A percentile compares a stretch with the other conserved stretches of the same genome.
Evolutionary conservation across 2,113 vertebrate species (phyloP).

Genomic region (Promerops cafer): DNA sequence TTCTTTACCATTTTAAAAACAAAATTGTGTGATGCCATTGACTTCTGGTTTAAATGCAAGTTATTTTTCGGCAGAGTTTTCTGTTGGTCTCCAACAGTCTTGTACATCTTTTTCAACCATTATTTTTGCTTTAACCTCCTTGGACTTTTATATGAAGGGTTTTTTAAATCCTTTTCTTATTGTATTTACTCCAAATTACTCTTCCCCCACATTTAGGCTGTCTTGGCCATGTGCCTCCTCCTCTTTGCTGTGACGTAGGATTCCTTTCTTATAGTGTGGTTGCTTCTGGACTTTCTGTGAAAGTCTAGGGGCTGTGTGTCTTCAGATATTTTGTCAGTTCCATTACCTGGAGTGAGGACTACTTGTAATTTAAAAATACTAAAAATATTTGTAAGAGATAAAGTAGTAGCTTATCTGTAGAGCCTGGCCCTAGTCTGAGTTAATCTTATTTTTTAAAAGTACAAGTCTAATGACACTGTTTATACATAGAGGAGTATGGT

Average conservation of each 20-base stretch:
- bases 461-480: slow-evolving; percentile 64
- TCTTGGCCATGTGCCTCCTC: slow-evolving; percentile 41
- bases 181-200: slow-evolving; percentile 49
- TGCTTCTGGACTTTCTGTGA: slow-evolving; percentile 91
- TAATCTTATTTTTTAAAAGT: slow-evolving; percentile 67
- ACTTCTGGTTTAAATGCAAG: slow-evolving; percentile 42
- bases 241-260: slow-evolving; percentile 70
- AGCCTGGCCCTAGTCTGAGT: slow-evolving; percentile 56
- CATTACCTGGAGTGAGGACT: slow-evolving; percentile 63
- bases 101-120: slow-evolving; percentile 49
- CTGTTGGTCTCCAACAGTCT: slow-evolving; percentile 8
- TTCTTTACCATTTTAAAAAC: slow-evolving; percentile 18
- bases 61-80: neutral
- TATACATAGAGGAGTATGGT: neutral
- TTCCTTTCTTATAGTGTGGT: slow-evolving; percentile 68
- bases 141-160: slow-evolving; percentile 40
- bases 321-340: slow-evolving; percentile 69
- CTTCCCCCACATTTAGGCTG: slow-evolving; percentile 18
- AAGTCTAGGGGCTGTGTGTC: slow-evolving; percentile 77
- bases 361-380: slow-evolving; percentile 68
- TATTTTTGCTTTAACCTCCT: slow-evolving; percentile 37
- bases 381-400: slow-evolving; percentile 71
- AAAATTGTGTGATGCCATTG: slow-evolving; percentile 50
- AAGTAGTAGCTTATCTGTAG: slow-evolving; percentile 65
- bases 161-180: slow-evolving; percentile 9